Conservation (phyloP, 64 coral and sea anemone species). For the Anthopleura sola region DNA sequence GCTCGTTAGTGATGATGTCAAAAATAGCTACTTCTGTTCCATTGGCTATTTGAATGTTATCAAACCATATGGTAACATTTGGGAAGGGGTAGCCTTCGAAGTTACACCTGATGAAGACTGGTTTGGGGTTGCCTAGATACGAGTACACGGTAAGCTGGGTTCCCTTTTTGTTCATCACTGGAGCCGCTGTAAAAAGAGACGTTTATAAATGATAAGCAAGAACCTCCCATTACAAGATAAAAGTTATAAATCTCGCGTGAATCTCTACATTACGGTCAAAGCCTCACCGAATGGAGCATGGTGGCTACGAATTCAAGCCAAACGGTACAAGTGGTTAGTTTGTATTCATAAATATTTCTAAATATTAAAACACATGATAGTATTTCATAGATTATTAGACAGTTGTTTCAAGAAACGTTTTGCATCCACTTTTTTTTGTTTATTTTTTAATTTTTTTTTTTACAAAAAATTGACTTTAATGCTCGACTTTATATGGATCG, state of each 20-base stretch:
- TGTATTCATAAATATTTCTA: too few species aligned
- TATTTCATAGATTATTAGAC: too few species aligned
- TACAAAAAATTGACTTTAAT: too few species aligned
- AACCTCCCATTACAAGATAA: not conserved
- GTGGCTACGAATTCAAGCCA: too few species aligned
- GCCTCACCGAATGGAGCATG: too few species aligned
- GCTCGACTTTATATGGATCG: too few species aligned
- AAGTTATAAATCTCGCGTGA: not conserved
- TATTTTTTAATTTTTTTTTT: too few species aligned
- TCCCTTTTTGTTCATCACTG: not conserved
- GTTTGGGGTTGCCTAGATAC: slow-evolving; percentile 46
- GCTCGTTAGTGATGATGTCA: slow-evolving; percentile 38
- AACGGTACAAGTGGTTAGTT: too few species aligned
- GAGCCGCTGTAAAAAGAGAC: not conserved
- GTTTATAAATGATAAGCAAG: not conserved
- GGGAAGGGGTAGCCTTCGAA: slow-evolving; percentile 39
- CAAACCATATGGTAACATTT: slow-evolving; percentile 32
- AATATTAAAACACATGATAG: too few species aligned
- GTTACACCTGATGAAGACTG: slow-evolving; percentile 18
- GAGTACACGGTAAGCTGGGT: slow-evolving; percentile 21
- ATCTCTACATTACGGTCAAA: too few species aligned
- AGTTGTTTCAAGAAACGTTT: too few species aligned
- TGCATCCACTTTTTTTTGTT: too few species aligned
- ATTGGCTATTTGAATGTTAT: slow-evolving; percentile 31
- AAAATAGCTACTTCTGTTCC: slow-evolving; percentile 18